A percentile compares a stretch with the other conserved stretches of the same genome.
phyloP scores from a whole-genome alignment of 2,797 vertebrate genomes.

The Tamandua tetradactyla region DNA sequence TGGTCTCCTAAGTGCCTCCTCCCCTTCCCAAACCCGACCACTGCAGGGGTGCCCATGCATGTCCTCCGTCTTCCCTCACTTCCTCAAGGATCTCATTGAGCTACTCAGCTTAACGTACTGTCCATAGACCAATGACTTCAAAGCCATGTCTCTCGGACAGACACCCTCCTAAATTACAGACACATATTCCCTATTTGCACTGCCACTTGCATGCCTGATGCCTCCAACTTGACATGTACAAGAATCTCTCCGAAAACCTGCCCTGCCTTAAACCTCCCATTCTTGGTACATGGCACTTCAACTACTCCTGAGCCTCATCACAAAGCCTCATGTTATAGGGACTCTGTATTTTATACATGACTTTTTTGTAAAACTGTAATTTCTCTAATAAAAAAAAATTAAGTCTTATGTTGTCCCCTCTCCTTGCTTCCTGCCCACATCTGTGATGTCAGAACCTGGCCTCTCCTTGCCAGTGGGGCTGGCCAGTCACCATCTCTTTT shows the following conservation, averaged over 20 bases:
- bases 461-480: neutral
- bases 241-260: neutral
- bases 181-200: neutral
- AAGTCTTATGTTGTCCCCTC: too few relatives aligned
- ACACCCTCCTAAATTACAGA: neutral
- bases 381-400: too few relatives aligned
- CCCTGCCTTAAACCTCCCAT: too few relatives aligned
- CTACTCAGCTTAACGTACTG: neutral
- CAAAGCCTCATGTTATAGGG: too few relatives aligned
- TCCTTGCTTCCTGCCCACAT: neutral
- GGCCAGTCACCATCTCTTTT: neutral
- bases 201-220: neutral
- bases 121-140: neutral
- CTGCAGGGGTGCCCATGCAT: too few relatives aligned
- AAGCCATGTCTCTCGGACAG: neutral
- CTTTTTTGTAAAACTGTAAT: too few relatives aligned
- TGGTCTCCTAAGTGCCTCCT: neutral
- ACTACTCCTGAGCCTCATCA: too few relatives aligned
- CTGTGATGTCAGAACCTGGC: neutral
- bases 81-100: neutral
- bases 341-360: too few relatives aligned
- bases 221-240: neutral
- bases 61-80: neutral
- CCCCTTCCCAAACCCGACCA: too few relatives aligned
- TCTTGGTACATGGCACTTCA: too few relatives aligned